phyloP scores from a whole-genome alignment of 2,888 invertebrate genomes.

The Ennomos erosarius region DNA sequence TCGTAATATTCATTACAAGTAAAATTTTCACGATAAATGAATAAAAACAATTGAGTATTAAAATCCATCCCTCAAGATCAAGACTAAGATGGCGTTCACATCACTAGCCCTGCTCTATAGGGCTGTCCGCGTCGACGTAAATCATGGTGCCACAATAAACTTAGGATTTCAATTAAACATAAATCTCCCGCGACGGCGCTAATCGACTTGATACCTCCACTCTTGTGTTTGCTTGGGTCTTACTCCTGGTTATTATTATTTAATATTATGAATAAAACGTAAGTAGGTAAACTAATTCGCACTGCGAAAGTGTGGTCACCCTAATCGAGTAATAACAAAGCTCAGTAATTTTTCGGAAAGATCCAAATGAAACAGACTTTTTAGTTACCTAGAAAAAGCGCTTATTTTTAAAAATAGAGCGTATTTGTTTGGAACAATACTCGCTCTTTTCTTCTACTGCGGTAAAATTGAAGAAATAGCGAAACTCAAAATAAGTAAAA shows the following conservation, averaged over 20 bases:
- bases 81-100: slow-evolving; percentile 3
- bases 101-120: slow-evolving; percentile 35
- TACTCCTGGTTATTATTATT: slow-evolving; percentile 25
- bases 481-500: too few species aligned
- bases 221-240: slow-evolving; percentile 45
- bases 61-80: slow-evolving; percentile 1
- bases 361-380: slow-evolving; percentile 2
- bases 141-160: slow-evolving; percentile 77
- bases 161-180: slow-evolving; percentile 82
- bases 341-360: not conserved
- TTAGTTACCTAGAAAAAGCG: too few species aligned
- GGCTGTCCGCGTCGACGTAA: slow-evolving; percentile 58
- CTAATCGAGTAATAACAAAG: not conserved
- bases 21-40: too few species aligned
- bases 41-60: too few species aligned
- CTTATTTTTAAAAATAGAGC: too few species aligned
- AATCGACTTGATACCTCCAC: slow-evolving; percentile 68
- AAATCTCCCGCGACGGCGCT: slow-evolving; percentile 74
- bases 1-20: too few species aligned
- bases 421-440: too few species aligned
- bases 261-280: not conserved
- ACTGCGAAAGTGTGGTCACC: not conserved
- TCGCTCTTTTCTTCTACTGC: too few species aligned
- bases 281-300: too few species aligned
- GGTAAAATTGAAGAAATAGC: too few species aligned